Conservation (phyloP, 2,888 invertebrate genomes). For the Drosophila robusta region DNA sequence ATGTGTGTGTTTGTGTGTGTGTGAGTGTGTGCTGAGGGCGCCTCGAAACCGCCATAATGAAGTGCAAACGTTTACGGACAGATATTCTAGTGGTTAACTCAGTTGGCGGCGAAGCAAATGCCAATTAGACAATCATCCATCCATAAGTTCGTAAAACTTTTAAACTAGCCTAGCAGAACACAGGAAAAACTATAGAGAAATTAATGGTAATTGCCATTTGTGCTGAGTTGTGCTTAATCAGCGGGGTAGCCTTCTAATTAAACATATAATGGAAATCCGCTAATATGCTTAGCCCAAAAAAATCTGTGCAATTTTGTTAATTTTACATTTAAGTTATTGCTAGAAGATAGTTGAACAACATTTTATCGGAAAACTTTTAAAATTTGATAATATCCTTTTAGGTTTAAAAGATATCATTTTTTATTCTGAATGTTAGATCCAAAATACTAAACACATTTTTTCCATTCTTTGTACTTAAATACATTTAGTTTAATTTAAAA, state of each 20-base stretch:
- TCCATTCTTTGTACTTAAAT: too few relatives aligned
- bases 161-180: conserved; percentile 13
- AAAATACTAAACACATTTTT: too few relatives aligned
- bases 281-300: background rate
- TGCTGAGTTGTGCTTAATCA: conserved; percentile 11
- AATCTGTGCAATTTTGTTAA: too few relatives aligned
- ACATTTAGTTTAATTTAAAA: too few relatives aligned
- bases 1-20: background rate
- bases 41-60: conserved; percentile 44
- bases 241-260: background rate
- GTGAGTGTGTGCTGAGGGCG: conserved; percentile 12
- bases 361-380: too few relatives aligned
- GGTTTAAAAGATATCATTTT: too few relatives aligned
- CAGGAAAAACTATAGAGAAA: conserved; percentile 4
- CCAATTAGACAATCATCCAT: conserved; percentile 50
- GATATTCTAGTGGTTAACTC: conserved; percentile 16
- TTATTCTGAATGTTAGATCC: too few relatives aligned
- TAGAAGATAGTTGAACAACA: too few relatives aligned
- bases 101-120: conserved; percentile 8
- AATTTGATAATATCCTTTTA: too few relatives aligned
- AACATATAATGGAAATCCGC: background rate
- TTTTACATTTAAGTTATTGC: too few relatives aligned
- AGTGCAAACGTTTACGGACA: conserved; percentile 45
- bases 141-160: conserved; percentile 23
- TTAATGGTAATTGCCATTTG: conserved; percentile 27